Evolutionary conservation across 1,140 invertebrate genomes (phyloP), one percentile per base, ranked within the genome.

Genomic region (Aphelenchoides avenae): DNA sequence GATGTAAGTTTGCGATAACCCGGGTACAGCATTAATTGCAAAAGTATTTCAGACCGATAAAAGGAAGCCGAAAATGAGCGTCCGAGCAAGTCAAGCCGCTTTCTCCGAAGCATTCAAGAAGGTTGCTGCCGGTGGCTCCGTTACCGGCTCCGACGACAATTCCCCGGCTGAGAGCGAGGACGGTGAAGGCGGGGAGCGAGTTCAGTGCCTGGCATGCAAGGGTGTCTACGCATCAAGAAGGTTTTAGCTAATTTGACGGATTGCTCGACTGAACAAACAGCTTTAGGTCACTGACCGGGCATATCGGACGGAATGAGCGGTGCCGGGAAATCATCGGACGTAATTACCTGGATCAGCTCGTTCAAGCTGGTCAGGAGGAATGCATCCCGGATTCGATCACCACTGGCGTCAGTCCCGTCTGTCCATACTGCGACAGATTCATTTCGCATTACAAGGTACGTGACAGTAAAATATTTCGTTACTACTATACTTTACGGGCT

Each of bases 371-470:
- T 6, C 42, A 55, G 40, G 47, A 55, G 9, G 55, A 34, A 15
- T 27, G 41, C 20, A 51, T 58, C 6, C 65, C 65, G 18, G 65
- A 52, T 26, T 47, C 65, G 5, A 40, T 66, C 15, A 18, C 46
- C 40, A 34, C 39, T 27, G 41, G 30, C 9, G 61, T 65, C 11
- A 57, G 55, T 11, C 70, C 68, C 27, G 52, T 70, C 24, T 70
- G 68, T 36, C 70, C 68, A 9, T 50, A 68, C 52, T 70, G 68
- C 40, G 54, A 70, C 41, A 53, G 65, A 30, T 70, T 72, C 37
- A 68, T 70, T 40, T 63, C 53, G 5, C 69, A 70, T 29, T 70
- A 72, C 51, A 66, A 68, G 44, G 65, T 67, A 29, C 5, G 61
- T 11, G 22, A 43, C 2, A 6, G 11, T 13, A 6, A 59, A 31